Conservation (phyloP, 2,797 vertebrate genomes). For the Peromyscus nudipes region DNA sequence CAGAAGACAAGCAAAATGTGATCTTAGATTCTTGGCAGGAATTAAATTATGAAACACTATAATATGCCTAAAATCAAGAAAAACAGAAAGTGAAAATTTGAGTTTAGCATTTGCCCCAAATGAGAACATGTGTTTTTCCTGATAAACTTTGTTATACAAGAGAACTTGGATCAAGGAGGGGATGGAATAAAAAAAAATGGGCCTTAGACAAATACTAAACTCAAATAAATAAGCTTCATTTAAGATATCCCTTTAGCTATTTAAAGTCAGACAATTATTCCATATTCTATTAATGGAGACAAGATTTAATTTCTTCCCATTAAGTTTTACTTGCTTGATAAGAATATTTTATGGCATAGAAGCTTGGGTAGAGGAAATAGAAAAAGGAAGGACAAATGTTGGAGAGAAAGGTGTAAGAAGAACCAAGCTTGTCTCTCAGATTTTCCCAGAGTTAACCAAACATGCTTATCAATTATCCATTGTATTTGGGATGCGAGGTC, state of each 20-base stretch:
- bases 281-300: background rate
- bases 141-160: conserved; percentile 26
- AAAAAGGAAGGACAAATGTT: background rate
- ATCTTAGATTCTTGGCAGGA: background rate
- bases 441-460: conserved; percentile 44
- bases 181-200: background rate
- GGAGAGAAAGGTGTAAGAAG: background rate
- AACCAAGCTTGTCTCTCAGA: background rate
- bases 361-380: background rate
- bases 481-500: background rate
- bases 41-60: background rate
- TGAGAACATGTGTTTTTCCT: background rate
- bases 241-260: background rate
- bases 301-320: background rate
- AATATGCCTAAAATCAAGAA: conserved; percentile 22
- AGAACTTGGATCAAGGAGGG: background rate
- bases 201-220: background rate
- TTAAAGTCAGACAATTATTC: conserved; percentile 35
- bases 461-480: conserved; percentile 14
- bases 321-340: background rate
- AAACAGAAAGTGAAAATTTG: conserved; percentile 42
- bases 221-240: background rate
- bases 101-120: conserved; percentile 7
- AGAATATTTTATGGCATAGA: background rate
- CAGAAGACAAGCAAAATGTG: background rate